Conservation (phyloP, 2,888 invertebrate species). For the Strigamia maritima region DNA sequence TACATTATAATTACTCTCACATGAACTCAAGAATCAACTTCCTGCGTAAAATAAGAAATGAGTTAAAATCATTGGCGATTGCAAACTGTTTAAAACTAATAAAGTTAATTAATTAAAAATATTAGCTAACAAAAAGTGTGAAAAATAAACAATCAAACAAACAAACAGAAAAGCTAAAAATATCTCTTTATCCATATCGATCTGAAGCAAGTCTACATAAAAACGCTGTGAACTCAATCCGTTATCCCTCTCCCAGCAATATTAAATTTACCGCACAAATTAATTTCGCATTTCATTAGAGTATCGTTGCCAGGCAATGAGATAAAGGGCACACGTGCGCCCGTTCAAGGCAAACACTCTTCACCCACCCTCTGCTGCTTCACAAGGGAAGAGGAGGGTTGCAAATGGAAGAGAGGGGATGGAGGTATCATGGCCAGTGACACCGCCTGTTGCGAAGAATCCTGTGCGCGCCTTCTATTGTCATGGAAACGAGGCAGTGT, state of each 20-base stretch:
- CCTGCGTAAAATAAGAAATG: too few relatives aligned
- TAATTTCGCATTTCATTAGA: constrained; percentile 37
- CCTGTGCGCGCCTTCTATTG: constrained; percentile 31
- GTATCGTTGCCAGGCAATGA: constrained; percentile 34
- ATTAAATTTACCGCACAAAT: constrained; percentile 39
- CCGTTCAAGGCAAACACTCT: constrained; percentile 34
- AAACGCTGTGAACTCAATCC: constrained; percentile 29
- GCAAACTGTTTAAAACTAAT: too few relatives aligned
- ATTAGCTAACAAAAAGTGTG: neutral
- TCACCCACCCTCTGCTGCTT: constrained; percentile 32
- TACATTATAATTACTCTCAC: too few relatives aligned
- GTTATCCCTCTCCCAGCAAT: constrained; percentile 31
- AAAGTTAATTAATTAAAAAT: too few relatives aligned
- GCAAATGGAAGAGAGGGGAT: constrained; percentile 22
- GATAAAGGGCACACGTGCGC: constrained; percentile 34
- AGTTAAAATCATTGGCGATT: too few relatives aligned
- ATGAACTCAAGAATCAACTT: too few relatives aligned
- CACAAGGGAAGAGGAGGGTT: constrained; percentile 34
- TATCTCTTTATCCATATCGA: constrained; percentile 25
- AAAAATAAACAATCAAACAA: neutral
- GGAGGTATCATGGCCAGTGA: constrained; percentile 24
- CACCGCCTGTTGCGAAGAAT: constrained; percentile 34
- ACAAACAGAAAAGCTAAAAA: constrained; percentile 22
- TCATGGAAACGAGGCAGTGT: constrained; percentile 31
- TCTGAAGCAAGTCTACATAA: constrained; percentile 1